Evolutionary conservation across 2,113 vertebrate genomes (phyloP).

Genomic region (Puffinus mauretanicus): DNA sequence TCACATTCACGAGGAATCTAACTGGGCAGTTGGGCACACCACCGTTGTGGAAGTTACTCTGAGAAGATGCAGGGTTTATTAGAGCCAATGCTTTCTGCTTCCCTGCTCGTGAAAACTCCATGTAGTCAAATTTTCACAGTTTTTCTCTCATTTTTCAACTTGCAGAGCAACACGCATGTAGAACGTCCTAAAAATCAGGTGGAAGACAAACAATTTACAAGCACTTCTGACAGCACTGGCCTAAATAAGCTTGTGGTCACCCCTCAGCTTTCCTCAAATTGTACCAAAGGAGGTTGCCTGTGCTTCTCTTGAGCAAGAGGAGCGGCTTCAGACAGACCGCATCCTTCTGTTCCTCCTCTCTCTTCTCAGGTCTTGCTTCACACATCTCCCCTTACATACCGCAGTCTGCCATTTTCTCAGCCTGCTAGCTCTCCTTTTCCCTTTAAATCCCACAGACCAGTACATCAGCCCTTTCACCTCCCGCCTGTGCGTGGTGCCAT

Average conservation of each 20-base stretch:
- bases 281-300: not conserved
- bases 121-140: not conserved
- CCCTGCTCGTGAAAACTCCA: accelerated
- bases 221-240: not conserved
- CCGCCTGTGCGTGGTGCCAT: accelerated
- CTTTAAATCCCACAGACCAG: not conserved
- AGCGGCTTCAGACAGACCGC: not conserved
- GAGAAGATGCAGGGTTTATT: not conserved
- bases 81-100: not conserved
- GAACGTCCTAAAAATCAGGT: not conserved
- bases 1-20: not conserved
- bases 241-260: not conserved
- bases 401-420: not conserved
- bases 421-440: not conserved
- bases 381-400: not conserved
- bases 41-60: not conserved
- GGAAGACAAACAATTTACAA: not conserved
- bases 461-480: not conserved
- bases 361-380: not conserved
- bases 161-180: not conserved
- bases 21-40: not conserved
- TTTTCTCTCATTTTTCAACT: not conserved
- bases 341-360: not conserved
- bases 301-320: not conserved
- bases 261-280: not conserved